phyloP scores from a whole-genome alignment of 2,113 vertebrate species.

The Gnathonemus longibarbis region DNA sequence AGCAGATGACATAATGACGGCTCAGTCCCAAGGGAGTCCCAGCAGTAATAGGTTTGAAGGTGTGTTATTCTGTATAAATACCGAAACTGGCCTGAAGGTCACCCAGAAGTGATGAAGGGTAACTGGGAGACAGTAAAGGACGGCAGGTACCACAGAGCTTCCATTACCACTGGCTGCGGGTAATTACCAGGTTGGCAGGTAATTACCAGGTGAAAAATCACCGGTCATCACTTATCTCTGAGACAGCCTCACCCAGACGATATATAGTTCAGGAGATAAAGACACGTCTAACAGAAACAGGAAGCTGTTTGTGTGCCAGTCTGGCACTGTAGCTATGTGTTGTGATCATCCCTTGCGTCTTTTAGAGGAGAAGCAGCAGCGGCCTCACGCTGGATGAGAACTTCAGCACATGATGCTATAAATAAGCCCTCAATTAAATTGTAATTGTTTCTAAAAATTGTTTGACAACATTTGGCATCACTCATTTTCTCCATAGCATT shows the following conservation, averaged over 20 bases:
- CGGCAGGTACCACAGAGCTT: neutral
- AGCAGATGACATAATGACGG: neutral
- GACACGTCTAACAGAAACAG: neutral
- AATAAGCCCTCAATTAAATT: neutral
- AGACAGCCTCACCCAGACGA: neutral
- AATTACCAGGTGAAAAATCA: conserved; percentile 5
- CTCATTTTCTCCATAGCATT: neutral
- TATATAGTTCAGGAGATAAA: neutral
- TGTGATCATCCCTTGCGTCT: neutral
- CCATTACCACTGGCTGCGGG: neutral
- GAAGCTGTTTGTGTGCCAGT: neutral
- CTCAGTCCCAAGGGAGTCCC: neutral
- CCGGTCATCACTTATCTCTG: neutral
- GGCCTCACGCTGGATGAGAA: neutral
- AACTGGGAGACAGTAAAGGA: neutral
- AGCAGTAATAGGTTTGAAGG: neutral
- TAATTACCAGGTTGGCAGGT: neutral
- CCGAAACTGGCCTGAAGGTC: neutral
- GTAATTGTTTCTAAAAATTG: neutral
- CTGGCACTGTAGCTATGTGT: neutral
- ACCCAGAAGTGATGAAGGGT: neutral
- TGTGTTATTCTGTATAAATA: neutral
- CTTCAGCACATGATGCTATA: neutral
- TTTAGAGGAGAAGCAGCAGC: neutral
- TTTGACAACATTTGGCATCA: neutral